These are phyloP conservation scores for Crocallis elinguaria DNA, from an alignment of 2,888 invertebrate species.

Conservation along the genomic window DNA sequence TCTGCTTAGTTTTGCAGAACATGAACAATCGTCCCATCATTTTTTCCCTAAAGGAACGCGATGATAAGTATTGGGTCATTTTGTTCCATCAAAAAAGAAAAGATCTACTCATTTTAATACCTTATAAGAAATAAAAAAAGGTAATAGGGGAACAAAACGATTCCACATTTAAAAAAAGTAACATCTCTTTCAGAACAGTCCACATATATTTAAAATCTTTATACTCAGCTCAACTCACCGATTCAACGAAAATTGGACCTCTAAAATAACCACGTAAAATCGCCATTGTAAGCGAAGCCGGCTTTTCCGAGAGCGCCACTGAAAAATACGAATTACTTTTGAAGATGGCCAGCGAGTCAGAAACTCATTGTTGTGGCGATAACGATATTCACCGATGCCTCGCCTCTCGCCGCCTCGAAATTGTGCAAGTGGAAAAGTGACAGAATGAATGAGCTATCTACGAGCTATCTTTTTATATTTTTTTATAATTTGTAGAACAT, in stretches of 20 bases:
- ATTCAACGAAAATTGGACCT: conserved; percentile 18
- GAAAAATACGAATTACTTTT: conserved; percentile 76
- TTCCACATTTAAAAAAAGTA: too few species aligned
- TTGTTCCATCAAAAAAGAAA: too few species aligned
- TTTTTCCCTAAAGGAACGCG: too few species aligned
- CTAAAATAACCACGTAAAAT: conserved; percentile 27
- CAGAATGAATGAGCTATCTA: conserved; percentile 24
- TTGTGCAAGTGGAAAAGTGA: conserved; percentile 69
- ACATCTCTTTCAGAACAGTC: too few species aligned
- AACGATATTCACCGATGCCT: conserved; percentile 66
- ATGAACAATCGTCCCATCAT: too few species aligned
- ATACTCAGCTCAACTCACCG: conserved; percentile 1
- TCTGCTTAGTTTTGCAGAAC: too few species aligned
- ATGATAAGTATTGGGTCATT: too few species aligned
- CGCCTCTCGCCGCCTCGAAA: conserved; percentile 57
- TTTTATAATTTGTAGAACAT: not conserved
- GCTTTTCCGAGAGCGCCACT: conserved; percentile 43
- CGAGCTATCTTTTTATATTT: not conserved
- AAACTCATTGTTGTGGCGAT: conserved; percentile 81
- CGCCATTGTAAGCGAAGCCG: conserved; percentile 27
- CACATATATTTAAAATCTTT: too few species aligned
- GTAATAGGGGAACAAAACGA: too few species aligned
- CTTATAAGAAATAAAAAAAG: too few species aligned
- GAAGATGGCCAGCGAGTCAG: conserved; percentile 77
- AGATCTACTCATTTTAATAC: too few species aligned